These are phyloP conservation scores for Arenicola marina DNA, from an alignment of 2,888 invertebrate genomes.

Conservation along the genomic window DNA sequence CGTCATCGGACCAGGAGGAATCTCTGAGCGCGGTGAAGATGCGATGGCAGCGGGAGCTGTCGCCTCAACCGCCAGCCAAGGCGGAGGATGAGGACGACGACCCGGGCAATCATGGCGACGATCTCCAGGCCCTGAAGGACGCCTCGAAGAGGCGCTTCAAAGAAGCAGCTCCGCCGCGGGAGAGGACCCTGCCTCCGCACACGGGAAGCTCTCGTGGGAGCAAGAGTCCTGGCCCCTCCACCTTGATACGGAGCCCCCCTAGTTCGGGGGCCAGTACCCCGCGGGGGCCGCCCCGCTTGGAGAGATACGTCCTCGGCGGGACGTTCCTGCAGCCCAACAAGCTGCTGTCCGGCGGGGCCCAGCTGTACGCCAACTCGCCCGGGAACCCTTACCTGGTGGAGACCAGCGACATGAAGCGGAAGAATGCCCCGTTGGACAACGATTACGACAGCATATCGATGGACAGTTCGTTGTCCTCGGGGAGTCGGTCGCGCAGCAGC, in stretches of 20 bases:
- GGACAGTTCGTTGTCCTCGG: slow-evolving; percentile 8
- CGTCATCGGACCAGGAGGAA: not conserved
- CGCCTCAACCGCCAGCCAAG: too few relatives aligned
- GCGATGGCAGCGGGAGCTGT: not conserved
- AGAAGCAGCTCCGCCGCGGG: not conserved
- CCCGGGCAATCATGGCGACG: too few relatives aligned
- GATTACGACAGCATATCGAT: slow-evolving; percentile 16
- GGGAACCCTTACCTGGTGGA: slow-evolving; percentile 15
- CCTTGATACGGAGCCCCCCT: too few relatives aligned
- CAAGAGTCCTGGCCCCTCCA: too few relatives aligned
- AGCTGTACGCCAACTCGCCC: slow-evolving; percentile 7
- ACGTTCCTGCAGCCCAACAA: not conserved
- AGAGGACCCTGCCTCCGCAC: not conserved
- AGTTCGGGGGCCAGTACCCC: not conserved
- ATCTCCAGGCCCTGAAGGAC: not conserved
- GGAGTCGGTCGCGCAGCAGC: not conserved
- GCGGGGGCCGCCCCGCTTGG: not conserved
- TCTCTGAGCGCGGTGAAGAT: not conserved
- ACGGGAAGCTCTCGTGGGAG: not conserved
- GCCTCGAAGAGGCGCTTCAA: not conserved
- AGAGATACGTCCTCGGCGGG: not conserved
- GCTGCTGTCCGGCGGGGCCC: slow-evolving; percentile 9
- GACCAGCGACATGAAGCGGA: slow-evolving; percentile 16
- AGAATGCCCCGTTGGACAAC: slow-evolving; percentile 2
- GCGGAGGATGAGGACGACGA: too few relatives aligned